Conservation (phyloP, 1,140 invertebrate genomes). For the Lepidurus couesii region DNA sequence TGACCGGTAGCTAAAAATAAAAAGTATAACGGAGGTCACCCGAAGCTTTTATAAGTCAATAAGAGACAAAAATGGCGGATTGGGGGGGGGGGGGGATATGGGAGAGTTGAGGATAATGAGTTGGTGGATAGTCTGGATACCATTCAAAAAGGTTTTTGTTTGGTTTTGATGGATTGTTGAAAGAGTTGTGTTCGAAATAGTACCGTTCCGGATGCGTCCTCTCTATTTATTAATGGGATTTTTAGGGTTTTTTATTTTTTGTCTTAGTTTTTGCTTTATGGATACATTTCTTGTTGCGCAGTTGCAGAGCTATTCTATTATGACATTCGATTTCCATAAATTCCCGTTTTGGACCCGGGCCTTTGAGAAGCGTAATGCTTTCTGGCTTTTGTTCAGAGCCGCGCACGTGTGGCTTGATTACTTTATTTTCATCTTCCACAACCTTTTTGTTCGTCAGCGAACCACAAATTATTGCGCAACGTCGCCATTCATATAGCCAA, state of each 20-base stretch:
- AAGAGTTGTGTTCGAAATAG: neutral
- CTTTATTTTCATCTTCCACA: neutral
- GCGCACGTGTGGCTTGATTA: constrained; percentile 1
- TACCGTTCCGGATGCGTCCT: neutral
- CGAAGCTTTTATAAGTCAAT: constrained; percentile 11
- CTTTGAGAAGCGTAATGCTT: neutral
- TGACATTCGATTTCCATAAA: constrained; percentile 18
- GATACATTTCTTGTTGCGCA: neutral
- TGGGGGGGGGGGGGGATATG: neutral
- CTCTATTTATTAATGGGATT: neutral
- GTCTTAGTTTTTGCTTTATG: neutral
- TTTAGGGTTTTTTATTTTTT: neutral
- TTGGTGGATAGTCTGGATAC: neutral
- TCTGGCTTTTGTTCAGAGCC: neutral
- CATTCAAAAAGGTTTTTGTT: neutral
- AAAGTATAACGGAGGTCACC: constrained; percentile 9
- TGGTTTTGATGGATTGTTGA: neutral
- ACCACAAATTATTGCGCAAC: neutral
- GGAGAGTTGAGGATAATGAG: neutral
- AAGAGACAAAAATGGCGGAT: neutral
- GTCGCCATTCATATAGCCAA: neutral
- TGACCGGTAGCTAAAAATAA: constrained; percentile 22
- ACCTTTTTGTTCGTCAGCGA: neutral
- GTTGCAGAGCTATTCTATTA: neutral
- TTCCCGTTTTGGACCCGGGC: neutral